A percentile compares a stretch with the other conserved stretches of the same genome.
These are phyloP conservation scores for Sitta europaea DNA, from an alignment of 2,113 vertebrate species.

Conservation along the genomic window DNA sequence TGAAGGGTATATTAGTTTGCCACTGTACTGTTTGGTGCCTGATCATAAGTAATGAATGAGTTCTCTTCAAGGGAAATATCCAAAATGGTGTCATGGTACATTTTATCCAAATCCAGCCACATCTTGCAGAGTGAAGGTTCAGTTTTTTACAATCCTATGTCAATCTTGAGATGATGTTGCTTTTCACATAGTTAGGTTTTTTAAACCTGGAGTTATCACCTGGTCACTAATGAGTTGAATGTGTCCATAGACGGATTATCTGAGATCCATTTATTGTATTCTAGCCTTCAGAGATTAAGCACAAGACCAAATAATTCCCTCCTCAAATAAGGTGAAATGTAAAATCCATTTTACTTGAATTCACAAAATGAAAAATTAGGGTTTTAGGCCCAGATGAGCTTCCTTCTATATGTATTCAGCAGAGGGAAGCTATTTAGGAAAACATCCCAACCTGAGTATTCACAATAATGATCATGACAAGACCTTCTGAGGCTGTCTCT, in stretches of 20 bases:
- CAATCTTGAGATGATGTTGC: background rate
- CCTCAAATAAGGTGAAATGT: background rate
- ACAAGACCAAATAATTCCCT: background rate
- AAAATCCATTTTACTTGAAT: background rate
- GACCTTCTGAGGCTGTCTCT: background rate
- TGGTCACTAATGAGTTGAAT: background rate
- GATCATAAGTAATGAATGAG: background rate
- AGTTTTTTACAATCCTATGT: background rate
- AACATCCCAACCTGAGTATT: background rate
- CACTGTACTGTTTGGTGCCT: background rate
- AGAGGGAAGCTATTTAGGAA: background rate
- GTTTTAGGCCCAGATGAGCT: fast-evolving
- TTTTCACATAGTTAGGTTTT: background rate
- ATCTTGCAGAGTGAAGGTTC: background rate
- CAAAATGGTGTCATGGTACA: background rate
- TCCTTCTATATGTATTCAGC: background rate
- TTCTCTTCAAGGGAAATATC: background rate
- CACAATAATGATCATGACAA: fast-evolving
- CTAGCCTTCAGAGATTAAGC: background rate
- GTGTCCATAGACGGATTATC: background rate
- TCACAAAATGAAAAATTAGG: background rate
- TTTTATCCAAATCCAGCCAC: background rate
- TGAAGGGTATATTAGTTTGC: background rate
- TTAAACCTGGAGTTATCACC: background rate
- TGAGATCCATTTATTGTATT: background rate